Conservation (phyloP, 2,888 invertebrate species). For the Melinaea marsaeus region DNA sequence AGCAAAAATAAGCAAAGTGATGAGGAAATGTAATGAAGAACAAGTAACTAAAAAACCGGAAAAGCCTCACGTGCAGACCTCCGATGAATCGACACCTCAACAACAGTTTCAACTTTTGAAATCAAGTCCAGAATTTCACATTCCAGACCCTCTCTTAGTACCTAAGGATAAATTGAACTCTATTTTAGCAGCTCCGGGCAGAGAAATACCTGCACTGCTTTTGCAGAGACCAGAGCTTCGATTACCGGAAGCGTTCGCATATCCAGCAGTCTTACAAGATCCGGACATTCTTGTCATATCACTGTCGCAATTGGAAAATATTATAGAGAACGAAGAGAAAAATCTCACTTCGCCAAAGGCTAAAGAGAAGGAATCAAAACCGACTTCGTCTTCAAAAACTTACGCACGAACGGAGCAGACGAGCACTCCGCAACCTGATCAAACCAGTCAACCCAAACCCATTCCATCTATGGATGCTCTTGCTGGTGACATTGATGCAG, state of each 20-base stretch:
- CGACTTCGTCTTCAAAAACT: conserved; percentile 42
- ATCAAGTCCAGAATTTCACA: conserved; percentile 81
- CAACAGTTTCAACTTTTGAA: conserved; percentile 84
- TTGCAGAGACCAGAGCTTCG: conserved; percentile 84
- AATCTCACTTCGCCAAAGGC: conserved; percentile 37
- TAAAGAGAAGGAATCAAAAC: conserved; percentile 41
- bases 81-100: conserved; percentile 79
- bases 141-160: conserved; percentile 89
- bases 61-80: conserved; percentile 43
- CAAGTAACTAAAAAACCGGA: conserved; percentile 48
- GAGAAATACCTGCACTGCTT: conserved; percentile 86
- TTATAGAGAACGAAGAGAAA: conserved; percentile 74
- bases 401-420: conserved; percentile 44
- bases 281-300: conserved; percentile 88
- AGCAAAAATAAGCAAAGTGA: conserved; percentile 63
- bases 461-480: conserved; percentile 65
- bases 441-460: conserved; percentile 48
- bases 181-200: conserved; percentile 83
- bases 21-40: conserved; percentile 55
- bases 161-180: conserved; percentile 86
- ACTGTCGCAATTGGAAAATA: conserved; percentile 83
- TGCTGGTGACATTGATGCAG: conserved; percentile 82
- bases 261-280: conserved; percentile 84
- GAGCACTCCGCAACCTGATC: conserved; percentile 39
- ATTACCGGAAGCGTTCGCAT: conserved; percentile 84